phyloP scores from a whole-genome alignment of 2,113 vertebrate species.

The Haliaeetus leucogaster region DNA sequence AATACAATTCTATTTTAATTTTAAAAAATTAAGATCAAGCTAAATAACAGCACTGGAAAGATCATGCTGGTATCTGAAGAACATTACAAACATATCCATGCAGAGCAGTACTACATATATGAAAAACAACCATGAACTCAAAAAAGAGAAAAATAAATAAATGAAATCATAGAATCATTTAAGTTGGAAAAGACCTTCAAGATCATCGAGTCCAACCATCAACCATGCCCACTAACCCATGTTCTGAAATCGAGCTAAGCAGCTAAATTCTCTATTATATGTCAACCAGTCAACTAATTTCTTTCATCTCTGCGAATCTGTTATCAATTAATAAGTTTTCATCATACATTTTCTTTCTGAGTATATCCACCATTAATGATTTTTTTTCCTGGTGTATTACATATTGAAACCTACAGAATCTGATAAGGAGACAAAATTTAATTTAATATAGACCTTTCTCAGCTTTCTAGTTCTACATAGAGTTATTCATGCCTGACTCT shows the following conservation, averaged over 20 bases:
- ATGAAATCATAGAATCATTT: too few species aligned
- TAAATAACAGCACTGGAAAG: not conserved
- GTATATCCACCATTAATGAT: not conserved
- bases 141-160: not conserved
- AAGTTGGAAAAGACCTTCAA: too few species aligned
- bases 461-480: not conserved
- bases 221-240: too few species aligned
- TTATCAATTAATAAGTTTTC: not conserved
- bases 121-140: not conserved
- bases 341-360: not conserved
- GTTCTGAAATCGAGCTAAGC: not conserved
- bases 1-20: not conserved
- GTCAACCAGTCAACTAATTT: not conserved
- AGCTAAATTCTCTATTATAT: not conserved
- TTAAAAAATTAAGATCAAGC: not conserved
- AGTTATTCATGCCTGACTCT: not conserved
- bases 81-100: not conserved
- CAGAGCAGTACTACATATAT: not conserved
- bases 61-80: not conserved
- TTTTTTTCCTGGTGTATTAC: not conserved
- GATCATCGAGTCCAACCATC: too few species aligned
- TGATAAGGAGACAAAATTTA: not conserved
- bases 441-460: not conserved
- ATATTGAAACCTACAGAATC: not conserved
- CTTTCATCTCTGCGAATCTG: not conserved